These are phyloP conservation scores for Diarsia mendica DNA, from an alignment of 2,888 invertebrate species.

Conservation along the genomic window DNA sequence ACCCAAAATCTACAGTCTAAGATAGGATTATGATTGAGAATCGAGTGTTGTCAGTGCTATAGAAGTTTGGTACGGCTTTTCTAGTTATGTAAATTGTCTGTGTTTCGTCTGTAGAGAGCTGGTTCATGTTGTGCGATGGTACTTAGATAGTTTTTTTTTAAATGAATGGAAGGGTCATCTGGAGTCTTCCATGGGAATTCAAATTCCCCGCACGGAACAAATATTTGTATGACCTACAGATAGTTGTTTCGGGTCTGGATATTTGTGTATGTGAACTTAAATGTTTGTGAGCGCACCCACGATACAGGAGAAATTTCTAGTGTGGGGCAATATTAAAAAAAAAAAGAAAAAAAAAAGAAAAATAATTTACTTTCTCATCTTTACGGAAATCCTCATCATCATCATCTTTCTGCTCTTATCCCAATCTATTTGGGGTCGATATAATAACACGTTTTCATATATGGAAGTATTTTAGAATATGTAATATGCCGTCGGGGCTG, in stretches of 20 bases:
- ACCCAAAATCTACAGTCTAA: slow-evolving; percentile 28
- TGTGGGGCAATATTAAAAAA: no score
- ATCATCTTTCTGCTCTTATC: no score
- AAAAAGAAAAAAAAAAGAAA: no score
- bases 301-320: no score
- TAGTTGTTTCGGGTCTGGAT: no score
- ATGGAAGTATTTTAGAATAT: background rate
- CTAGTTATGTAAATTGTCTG: slow-evolving; percentile 76
- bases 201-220: no score
- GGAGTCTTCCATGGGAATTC: background rate
- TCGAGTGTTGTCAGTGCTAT: slow-evolving; percentile 14
- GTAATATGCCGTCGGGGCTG: background rate
- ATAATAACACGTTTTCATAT: background rate
- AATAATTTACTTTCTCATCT: background rate
- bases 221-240: no score
- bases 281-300: no score
- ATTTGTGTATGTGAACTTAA: no score
- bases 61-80: slow-evolving; percentile 44
- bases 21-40: slow-evolving; percentile 27
- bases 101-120: slow-evolving; percentile 58
- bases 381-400: background rate
- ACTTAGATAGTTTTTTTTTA: background rate
- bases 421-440: background rate
- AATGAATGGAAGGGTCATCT: background rate
- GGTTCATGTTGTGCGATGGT: slow-evolving; percentile 7